Evolutionary conservation across 2,113 vertebrate species (phyloP).

Genomic region (Megaceryle maxima): DNA sequence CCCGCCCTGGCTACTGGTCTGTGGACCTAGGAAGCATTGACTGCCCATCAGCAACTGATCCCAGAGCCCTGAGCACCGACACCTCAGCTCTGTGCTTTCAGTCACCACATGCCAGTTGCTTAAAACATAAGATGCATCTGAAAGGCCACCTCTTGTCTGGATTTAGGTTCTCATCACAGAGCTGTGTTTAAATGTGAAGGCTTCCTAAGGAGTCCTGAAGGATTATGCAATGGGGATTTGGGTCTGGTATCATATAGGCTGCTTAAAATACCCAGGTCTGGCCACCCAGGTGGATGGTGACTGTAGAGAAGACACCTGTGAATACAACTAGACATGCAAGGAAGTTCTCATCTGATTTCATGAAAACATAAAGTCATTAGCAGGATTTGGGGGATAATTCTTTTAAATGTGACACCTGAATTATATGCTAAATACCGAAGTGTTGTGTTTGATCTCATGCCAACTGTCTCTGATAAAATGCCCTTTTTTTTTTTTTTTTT

Average conservation of each 20-base stretch:
- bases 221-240: background rate
- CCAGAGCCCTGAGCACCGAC: background rate
- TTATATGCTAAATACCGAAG: background rate
- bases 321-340: background rate
- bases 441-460: background rate
- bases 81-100: background rate
- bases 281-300: background rate
- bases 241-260: background rate
- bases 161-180: background rate
- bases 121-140: background rate
- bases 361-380: background rate
- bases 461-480: background rate
- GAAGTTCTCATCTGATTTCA: background rate
- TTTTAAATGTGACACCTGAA: background rate
- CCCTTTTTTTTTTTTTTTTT: background rate
- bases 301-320: background rate
- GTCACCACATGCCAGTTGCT: background rate
- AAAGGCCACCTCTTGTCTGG: background rate
- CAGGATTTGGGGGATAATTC: background rate
- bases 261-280: background rate
- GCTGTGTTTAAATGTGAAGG: background rate
- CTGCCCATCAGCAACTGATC: background rate
- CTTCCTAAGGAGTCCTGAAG: background rate
- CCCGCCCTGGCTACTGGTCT: rapidly evolving
- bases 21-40: rapidly evolving